A percentile compares a stretch with the other conserved stretches of the same genome.
phyloP scores from a whole-genome alignment of 2,797 vertebrate species.

The Dicrostonyx torquatus region DNA sequence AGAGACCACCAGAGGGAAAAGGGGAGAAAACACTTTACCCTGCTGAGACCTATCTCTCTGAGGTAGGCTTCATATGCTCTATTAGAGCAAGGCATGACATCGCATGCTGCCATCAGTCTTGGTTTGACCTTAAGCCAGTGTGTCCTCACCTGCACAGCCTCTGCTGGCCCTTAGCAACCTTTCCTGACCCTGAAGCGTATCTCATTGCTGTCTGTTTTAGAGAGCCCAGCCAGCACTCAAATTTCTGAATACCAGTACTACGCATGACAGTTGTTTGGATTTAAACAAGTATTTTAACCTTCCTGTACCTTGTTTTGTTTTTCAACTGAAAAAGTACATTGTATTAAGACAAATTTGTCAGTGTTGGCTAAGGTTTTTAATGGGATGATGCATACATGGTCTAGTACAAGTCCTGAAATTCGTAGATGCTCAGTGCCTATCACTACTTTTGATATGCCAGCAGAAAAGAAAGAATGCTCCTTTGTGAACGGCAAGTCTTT shows the following conservation, averaged over 20 bases:
- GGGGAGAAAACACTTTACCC: not conserved
- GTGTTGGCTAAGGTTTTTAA: not conserved
- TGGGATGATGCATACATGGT: not conserved
- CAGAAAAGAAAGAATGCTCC: not conserved
- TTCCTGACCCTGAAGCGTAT: not conserved
- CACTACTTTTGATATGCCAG: not conserved
- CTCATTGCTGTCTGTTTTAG: not conserved
- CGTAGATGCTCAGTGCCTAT: not conserved
- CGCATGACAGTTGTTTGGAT: not conserved
- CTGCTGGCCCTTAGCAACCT: not conserved
- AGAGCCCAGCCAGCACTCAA: not conserved
- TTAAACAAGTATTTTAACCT: not conserved
- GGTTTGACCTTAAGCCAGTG: not conserved
- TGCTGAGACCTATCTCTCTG: not conserved
- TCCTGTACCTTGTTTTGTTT: not conserved
- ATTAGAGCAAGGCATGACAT: not conserved
- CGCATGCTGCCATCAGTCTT: not conserved
- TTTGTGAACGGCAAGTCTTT: slow-evolving; percentile 10
- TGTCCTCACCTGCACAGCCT: not conserved
- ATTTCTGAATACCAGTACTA: slow-evolving; percentile 9
- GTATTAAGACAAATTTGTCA: not conserved
- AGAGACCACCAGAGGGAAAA: not conserved
- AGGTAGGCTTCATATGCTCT: not conserved
- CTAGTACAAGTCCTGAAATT: not conserved
- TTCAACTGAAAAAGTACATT: slow-evolving; percentile 28